phyloP scores from a whole-genome alignment of 1,140 invertebrate genomes.

The Drosophila punjabiensis region DNA sequence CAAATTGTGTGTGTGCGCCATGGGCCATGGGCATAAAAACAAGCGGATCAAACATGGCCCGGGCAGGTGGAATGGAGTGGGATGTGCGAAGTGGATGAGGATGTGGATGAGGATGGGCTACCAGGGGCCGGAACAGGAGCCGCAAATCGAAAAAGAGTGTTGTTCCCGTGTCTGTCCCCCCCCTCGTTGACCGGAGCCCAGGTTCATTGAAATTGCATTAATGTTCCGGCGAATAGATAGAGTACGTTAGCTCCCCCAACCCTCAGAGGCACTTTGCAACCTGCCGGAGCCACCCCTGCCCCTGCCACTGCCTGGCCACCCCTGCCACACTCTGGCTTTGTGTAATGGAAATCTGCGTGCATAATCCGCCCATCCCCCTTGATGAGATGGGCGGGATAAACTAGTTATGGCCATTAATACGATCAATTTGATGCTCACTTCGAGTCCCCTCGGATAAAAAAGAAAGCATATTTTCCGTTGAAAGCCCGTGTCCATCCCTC shows the following conservation, averaged over 20 bases:
- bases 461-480: slow-evolving; percentile 32
- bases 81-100: not conserved
- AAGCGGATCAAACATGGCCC: slow-evolving; percentile 74
- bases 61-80: slow-evolving; percentile 26
- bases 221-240: slow-evolving; percentile 45
- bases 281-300: not conserved
- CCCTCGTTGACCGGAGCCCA: slow-evolving; percentile 41
- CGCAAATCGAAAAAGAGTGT: slow-evolving; percentile 80
- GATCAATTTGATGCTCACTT: slow-evolving; percentile 85
- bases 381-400: slow-evolving; percentile 84
- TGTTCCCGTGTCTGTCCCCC: slow-evolving; percentile 15
- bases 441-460: slow-evolving; percentile 69
- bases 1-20: slow-evolving; percentile 63
- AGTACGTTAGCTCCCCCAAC: not conserved
- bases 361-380: slow-evolving; percentile 69
- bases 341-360: slow-evolving; percentile 83
- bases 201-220: slow-evolving; percentile 80
- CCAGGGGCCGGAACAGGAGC: slow-evolving; percentile 8
- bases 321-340: slow-evolving; percentile 10
- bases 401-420: slow-evolving; percentile 85
- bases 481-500: slow-evolving; percentile 19
- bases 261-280: not conserved
- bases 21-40: slow-evolving; percentile 70
- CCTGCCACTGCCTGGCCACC: not conserved
- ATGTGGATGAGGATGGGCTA: not conserved